Percentiles rank a stretch among this genome's conserved stretches.
Conservation (phyloP, 2,888 invertebrate genomes). For the Diarsia dahlii region DNA sequence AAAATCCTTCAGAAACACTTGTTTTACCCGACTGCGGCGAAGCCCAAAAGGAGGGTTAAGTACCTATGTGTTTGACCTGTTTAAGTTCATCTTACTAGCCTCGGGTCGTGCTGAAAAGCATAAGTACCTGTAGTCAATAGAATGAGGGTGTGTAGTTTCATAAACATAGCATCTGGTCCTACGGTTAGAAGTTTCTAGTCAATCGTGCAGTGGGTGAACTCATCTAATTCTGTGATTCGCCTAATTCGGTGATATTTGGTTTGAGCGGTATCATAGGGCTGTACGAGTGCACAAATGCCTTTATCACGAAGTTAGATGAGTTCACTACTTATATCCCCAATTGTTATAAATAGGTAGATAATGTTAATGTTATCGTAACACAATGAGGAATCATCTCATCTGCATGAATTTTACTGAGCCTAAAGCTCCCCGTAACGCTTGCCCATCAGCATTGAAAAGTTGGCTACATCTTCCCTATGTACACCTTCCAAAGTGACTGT, state of each 20-base stretch:
- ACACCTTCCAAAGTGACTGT: neutral
- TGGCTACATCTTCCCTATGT: neutral
- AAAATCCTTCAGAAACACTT: neutral
- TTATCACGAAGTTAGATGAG: no score
- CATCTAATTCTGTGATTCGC: no score
- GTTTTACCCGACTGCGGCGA: no score
- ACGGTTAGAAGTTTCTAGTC: neutral
- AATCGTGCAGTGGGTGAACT: neutral
- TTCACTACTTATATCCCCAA: no score
- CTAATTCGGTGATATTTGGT: no score
- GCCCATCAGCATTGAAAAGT: no score
- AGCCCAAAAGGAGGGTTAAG: no score
- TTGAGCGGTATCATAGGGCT: no score
- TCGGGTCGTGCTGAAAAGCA: neutral
- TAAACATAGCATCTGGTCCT: neutral
- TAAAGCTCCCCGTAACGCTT: neutral
- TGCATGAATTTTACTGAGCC: neutral
- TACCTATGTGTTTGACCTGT: no score
- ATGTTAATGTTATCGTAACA: neutral
- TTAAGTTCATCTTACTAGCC: no score
- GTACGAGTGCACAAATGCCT: no score
- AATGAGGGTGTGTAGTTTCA: neutral
- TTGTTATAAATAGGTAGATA: no score
- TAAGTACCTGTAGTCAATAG: neutral
- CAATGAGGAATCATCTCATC: neutral